Base-by-base conservation (phyloP, 2,888 invertebrate genomes). In the Arctia plantaginis region DNA sequence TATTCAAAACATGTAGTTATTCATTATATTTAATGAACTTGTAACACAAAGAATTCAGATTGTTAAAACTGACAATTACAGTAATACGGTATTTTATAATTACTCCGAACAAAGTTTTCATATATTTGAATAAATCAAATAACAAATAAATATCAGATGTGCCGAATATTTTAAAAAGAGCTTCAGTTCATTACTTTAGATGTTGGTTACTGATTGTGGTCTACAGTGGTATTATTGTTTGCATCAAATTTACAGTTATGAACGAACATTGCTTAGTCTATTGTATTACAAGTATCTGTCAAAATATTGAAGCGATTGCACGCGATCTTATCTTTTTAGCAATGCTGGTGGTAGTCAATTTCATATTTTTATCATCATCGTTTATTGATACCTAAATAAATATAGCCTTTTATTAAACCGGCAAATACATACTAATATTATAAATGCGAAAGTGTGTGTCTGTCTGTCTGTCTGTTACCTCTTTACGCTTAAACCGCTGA, bases 221-320 rank as follows among this genome's bases (percentile, higher is more conserved):
- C 71, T 76, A 89, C 83, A 87, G 84, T 83, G 84, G 76, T 84
- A 77, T 71, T 69, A 89, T 90, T 91, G 90, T 91, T 86, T 86
- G 79, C 74, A 84, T 77, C 71, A 84, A 87, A 74, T 74, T 77
- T 87, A 88, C 86, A 83, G 87, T 87, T 87, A 90, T 83, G 77
- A 72, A 77, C 81, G 73, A 81, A 75, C 81, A 82, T 79, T 79
- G 79, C 77, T 79, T 78, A 77, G 78, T 80, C 76, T 74, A 77
- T 78, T 80, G 77, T 84, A 77, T 81, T 82, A 84, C 83, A 83
- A 85, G 80, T 82, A 86, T 83, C 88, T 86, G 88, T 89, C 90
- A 87, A 83, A 87, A 81, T 83, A 82, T 80, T 39, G 74, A 41
- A 74, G 51, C 74, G 79, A 80, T 79, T 78, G 75, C 64, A 77